A percentile compares a stretch with the other conserved stretches of the same genome.
Evolutionary conservation across 2,888 invertebrate species (phyloP).

Genomic region (Timema podura): DNA sequence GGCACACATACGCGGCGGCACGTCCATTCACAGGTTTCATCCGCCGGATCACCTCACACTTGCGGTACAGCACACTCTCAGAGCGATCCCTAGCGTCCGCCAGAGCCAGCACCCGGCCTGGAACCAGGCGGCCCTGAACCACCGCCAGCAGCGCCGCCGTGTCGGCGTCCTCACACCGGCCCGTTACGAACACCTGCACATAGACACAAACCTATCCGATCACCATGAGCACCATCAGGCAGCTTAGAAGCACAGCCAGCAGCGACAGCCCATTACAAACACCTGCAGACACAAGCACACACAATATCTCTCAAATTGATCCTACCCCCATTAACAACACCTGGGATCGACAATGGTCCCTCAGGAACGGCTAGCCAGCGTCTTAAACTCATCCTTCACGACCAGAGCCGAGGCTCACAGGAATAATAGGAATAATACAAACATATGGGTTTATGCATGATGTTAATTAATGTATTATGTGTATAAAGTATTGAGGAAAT

Average conservation of each 20-base stretch:
- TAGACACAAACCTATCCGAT: neutral
- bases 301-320: no score
- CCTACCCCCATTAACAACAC: no score
- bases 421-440: no score
- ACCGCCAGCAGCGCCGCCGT: constrained; percentile 63
- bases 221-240: neutral
- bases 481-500: no score
- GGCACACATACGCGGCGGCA: constrained; percentile 74
- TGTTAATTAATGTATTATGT: no score
- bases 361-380: no score
- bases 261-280: neutral
- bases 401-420: no score
- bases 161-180: constrained; percentile 58
- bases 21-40: constrained; percentile 55
- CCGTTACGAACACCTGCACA: constrained; percentile 62
- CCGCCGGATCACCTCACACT: constrained; percentile 45
- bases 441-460: no score
- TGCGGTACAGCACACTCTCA: constrained; percentile 43
- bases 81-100: constrained; percentile 45
- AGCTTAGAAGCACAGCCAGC: neutral
- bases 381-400: no score
- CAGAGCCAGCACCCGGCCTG: constrained; percentile 64
- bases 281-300: no score
- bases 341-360: no score
- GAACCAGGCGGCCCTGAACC: constrained; percentile 60